Evolutionary conservation across 2,888 invertebrate genomes (phyloP).

Genomic region (Melitaea athalia): DNA sequence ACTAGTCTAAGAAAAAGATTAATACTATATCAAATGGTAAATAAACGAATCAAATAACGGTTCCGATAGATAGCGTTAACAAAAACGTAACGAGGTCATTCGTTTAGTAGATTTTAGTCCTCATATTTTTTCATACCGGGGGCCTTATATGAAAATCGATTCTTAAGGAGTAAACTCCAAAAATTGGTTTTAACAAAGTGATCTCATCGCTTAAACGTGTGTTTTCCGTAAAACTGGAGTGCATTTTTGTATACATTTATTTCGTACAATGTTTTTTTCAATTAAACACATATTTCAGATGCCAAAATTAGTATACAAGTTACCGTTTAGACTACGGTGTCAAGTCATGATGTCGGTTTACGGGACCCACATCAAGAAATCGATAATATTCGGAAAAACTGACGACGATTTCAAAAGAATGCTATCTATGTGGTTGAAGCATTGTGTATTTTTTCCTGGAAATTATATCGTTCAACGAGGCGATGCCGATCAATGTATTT

Average conservation of each 20-base stretch:
- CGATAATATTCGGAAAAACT: slow-evolving; percentile 76
- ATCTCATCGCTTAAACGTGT: too few species aligned
- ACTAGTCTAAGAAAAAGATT: too few species aligned
- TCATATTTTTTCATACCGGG: too few species aligned
- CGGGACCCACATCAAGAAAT: slow-evolving; percentile 73
- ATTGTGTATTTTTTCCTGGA: slow-evolving; percentile 79
- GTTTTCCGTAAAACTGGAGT: too few species aligned
- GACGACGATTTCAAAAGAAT: slow-evolving; percentile 76
- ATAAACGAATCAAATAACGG: too few species aligned
- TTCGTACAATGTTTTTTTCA: neutral
- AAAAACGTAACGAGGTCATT: too few species aligned
- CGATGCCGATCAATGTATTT: slow-evolving; percentile 80
- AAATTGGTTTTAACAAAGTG: too few species aligned
- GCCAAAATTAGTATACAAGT: slow-evolving; percentile 63
- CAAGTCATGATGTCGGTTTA: slow-evolving; percentile 79
- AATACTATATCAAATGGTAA: too few species aligned
- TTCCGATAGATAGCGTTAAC: too few species aligned
- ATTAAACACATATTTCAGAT: slow-evolving; percentile 49
- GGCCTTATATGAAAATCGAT: too few species aligned
- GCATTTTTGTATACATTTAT: neutral
- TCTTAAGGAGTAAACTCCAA: too few species aligned
- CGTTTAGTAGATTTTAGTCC: too few species aligned
- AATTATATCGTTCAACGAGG: slow-evolving; percentile 82
- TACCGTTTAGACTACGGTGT: slow-evolving; percentile 73
- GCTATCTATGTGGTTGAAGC: slow-evolving; percentile 75